Percentiles rank a stretch among this genome's conserved stretches.
Conservation (phyloP, 2,888 invertebrate species). For the Syrphus vitripennis region DNA sequence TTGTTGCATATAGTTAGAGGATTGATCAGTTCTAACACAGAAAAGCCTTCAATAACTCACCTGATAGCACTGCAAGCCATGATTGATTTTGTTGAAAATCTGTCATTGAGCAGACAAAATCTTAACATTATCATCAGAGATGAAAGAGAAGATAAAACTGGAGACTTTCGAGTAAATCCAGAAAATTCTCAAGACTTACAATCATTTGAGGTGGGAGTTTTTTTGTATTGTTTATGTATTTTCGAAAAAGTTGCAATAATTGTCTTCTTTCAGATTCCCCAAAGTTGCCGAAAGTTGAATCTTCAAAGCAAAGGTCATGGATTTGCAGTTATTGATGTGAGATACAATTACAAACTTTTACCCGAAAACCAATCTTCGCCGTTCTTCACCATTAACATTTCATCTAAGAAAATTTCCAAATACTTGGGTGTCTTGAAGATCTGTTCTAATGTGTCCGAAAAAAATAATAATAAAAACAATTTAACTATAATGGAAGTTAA, state of each 20-base stretch:
- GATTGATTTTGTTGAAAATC: constrained; percentile 81
- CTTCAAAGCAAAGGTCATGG: constrained; percentile 30
- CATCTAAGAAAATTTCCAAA: background rate
- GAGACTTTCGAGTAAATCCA: constrained; percentile 85
- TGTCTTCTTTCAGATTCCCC: background rate
- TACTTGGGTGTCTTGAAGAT: background rate
- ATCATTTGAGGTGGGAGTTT: constrained; percentile 86
- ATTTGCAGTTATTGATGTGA: constrained; percentile 19
- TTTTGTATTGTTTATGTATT: background rate
- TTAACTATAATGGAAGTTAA: constrained; percentile 30
- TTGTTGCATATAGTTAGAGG: constrained; percentile 85
- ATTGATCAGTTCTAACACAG: constrained; percentile 84
- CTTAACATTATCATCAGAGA: constrained; percentile 74
- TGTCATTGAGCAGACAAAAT: constrained; percentile 82
- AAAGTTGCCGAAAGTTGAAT: background rate
- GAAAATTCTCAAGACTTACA: constrained; percentile 92
- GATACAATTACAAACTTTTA: constrained; percentile 14
- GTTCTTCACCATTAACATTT: background rate
- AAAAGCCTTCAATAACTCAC: background rate
- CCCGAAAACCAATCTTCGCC: background rate
- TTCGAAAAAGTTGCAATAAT: background rate
- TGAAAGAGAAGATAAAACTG: constrained; percentile 74
- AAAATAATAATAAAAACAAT: background rate
- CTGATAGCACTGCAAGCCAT: constrained; percentile 87
- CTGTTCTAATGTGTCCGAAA: background rate